A percentile compares a stretch with the other conserved stretches of the same genome.
These are phyloP conservation scores for Pristionchus maxplancki DNA, from an alignment of 2,888 invertebrate species.

Conservation along the genomic window DNA sequence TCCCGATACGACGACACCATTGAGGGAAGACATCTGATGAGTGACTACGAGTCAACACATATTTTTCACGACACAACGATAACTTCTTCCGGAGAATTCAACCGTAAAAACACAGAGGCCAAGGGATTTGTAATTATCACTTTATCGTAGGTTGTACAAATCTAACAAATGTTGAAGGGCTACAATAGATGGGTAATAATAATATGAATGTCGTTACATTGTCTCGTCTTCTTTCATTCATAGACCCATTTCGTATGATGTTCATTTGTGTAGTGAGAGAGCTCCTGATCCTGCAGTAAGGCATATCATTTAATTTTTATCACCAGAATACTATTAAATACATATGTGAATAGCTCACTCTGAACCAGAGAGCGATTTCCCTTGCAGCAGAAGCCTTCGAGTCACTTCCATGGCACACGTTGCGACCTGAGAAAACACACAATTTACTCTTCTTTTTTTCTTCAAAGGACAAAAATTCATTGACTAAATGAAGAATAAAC, in stretches of 20 bases:
- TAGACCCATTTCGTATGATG: slow-evolving; percentile 47
- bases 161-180: no score
- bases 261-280: slow-evolving; percentile 32
- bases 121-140: neutral
- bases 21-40: neutral
- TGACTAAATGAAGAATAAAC: no score
- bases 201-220: neutral
- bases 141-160: neutral
- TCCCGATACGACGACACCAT: slow-evolving; percentile 18
- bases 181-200: neutral
- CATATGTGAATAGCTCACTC: neutral
- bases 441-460: no score
- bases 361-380: slow-evolving; percentile 95
- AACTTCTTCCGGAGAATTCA: neutral
- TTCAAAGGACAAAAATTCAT: no score
- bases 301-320: no score
- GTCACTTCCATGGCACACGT: slow-evolving; percentile 96
- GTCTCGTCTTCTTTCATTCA: neutral
- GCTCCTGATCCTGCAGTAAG: slow-evolving; percentile 41
- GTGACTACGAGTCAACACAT: neutral
- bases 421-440: slow-evolving; percentile 81
- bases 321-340: neutral
- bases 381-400: slow-evolving; percentile 93
- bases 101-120: neutral
- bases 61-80: slow-evolving; percentile 26